Evolutionary conservation across 2,888 invertebrate genomes (phyloP), one percentile per base, ranked within the genome.

Genomic region (Chloromyia formosa): DNA sequence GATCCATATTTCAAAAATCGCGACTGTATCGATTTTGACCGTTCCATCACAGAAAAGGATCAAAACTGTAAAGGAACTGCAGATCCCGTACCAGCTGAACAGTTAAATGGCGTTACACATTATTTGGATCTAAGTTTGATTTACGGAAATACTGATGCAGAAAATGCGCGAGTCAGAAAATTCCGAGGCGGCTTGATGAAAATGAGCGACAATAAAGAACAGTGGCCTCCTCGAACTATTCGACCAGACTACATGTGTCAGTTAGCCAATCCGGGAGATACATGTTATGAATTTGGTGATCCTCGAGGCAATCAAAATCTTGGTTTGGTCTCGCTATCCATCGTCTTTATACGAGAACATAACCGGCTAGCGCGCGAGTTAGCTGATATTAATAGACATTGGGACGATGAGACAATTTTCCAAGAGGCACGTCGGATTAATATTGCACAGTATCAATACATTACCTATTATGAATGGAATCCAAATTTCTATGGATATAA

Each of bases 101-200:
- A 92, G 87, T 89, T 92, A 82, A 81, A 82, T 74, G 74, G 79
- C 22, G 80, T 80, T 1, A 81, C 83, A 1, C 80, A 81, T 20
- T 84, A 78, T 79, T 85, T 94, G 87, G 94, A 94, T 80, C 86
- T 92, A 1, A 95, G 95, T 0, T 84, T 93, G 42, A 92, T 95
- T 1, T 96, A 95, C 81, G 95, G 95, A 1, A 93, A 91, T 77
- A 91, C 88, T 1, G 87, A 88, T 14, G 86, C 88, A 49, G 89
- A 92, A 77, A 90, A 91, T 18, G 86, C 87, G 5, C 89, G 89
- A 23, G 86, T 95, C 20, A 88, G 95, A 5, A 88, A 90, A 12
- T 89, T 89, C 80, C 85, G 86, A 56, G 91, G 91, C 0, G 95
- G 95, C 0, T 87, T 91, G n/a, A 84, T 94, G 80, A 82, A 85